Conservation (phyloP, 2,888 invertebrate genomes). For the Punctoribates punctum region DNA sequence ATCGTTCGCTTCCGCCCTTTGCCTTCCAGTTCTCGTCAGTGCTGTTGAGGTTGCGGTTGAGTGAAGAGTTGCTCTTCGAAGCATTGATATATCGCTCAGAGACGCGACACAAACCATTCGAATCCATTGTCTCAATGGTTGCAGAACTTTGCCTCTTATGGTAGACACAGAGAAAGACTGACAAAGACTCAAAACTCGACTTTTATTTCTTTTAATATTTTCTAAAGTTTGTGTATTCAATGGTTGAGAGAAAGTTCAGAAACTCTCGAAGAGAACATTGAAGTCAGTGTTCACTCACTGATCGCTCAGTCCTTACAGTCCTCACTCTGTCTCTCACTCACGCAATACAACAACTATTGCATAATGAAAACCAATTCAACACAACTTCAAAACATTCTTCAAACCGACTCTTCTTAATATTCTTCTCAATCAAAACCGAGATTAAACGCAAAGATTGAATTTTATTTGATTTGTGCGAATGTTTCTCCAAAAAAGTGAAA, state of each 20-base stretch:
- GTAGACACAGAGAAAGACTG: no score
- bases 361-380: slow-evolving; percentile 21
- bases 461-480: slow-evolving; percentile 7
- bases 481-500: background rate
- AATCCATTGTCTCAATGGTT: background rate
- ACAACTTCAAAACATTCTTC: slow-evolving; percentile 10
- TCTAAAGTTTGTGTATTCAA: slow-evolving; percentile 14
- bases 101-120: background rate
- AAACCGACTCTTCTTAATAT: background rate
- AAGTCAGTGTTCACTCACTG: background rate
- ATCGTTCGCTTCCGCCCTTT: slow-evolving; percentile 36
- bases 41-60: slow-evolving; percentile 36
- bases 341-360: slow-evolving; percentile 6
- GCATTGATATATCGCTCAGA: slow-evolving; percentile 19
- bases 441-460: background rate
- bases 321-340: background rate
- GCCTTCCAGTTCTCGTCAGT: slow-evolving; percentile 16
- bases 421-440: background rate
- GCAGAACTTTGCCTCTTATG: background rate
- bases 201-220: background rate
- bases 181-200: background rate
- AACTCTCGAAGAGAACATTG: slow-evolving; percentile 6
- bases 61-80: slow-evolving; percentile 30
- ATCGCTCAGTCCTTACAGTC: background rate
- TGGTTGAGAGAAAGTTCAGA: slow-evolving; percentile 35